Base-by-base conservation (phyloP, 2,113 vertebrate genomes). In the Trochalopteron elliotii region DNA sequence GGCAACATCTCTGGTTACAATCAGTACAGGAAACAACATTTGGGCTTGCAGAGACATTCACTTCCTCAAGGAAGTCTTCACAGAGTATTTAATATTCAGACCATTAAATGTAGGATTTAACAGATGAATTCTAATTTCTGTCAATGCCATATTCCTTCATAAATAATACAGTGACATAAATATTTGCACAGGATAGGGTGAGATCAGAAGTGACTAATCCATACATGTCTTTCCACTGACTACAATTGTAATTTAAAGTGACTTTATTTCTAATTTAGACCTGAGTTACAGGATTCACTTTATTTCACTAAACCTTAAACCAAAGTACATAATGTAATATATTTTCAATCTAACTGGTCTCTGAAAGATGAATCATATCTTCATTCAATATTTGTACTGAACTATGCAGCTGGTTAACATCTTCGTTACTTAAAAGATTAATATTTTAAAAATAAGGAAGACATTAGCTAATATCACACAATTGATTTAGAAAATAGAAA, bases 211-310 rank as follows among this genome's bases (percentile, higher is more conserved):
- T 24, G 20, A 49, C n/a, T 39, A 65, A 71, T 19, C 77, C 23
- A 80, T 35, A 74, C n/a, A 57, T 2, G 9, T 80, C 39, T 53
- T 96, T 89, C 50, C 23, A 50, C 39, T 50, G 68, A 81, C 39
- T 74, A 50, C 15, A 89, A 42, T 74, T 10, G 40, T 33, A 96
- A 95, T 63, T 81, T 81, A 83, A 81, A 84, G 23, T 84, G 11
- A 74, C 50, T 91, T 92, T 59, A 87, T 61, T 87, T 93, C 55
- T 84, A 78, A 91, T 89, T 91, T 83, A 90, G 23, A 89, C 14
- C 35, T 74, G 14, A 60, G 31, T 81, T 37, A 74, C 14, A 74
- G 37, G 25, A 77, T 15, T 91, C 14, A 2, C 27, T 92, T 78
- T 91, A 57, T 82, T 87, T 82, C 65, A 78, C 82, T 78, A 94